phyloP scores from a whole-genome alignment of 2,888 invertebrate genomes.

The Lamellibrachia satsuma region DNA sequence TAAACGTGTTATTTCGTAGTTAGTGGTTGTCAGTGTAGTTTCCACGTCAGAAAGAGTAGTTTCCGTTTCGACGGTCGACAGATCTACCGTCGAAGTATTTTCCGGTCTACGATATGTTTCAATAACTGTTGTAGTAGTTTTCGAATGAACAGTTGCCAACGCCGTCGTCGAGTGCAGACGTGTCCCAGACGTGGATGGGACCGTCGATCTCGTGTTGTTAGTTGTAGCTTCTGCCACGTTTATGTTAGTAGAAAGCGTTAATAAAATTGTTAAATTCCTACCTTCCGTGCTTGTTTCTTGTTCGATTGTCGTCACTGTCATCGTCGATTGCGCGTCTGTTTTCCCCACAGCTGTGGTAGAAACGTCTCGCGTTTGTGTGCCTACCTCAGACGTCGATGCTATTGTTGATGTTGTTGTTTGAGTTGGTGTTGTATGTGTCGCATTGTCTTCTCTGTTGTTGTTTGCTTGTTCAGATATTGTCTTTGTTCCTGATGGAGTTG shows the following conservation, averaged over 20 bases:
- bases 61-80: not conserved
- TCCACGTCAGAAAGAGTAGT: not conserved
- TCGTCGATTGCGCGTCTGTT: not conserved
- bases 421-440: not conserved
- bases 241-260: not conserved
- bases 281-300: not conserved
- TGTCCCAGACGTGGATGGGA: not conserved
- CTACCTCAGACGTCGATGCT: not conserved
- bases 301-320: not conserved
- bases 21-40: not conserved
- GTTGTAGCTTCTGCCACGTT: not conserved
- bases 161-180: not conserved
- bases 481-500: not conserved
- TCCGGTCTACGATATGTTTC: not conserved
- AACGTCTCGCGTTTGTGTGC: not conserved
- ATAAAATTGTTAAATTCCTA: not conserved
- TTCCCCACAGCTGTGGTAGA: not conserved
- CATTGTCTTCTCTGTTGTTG: not conserved
- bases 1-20: not conserved
- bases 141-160: not conserved
- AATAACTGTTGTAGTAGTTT: not conserved
- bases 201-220: not conserved
- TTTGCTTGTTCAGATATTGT: not conserved
- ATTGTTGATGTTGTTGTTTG: not conserved
- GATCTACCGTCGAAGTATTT: not conserved